Percentiles rank a stretch among this genome's conserved stretches.
Evolutionary conservation across 1,140 invertebrate genomes (phyloP).

Genomic region (Vanessa tameamea): DNA sequence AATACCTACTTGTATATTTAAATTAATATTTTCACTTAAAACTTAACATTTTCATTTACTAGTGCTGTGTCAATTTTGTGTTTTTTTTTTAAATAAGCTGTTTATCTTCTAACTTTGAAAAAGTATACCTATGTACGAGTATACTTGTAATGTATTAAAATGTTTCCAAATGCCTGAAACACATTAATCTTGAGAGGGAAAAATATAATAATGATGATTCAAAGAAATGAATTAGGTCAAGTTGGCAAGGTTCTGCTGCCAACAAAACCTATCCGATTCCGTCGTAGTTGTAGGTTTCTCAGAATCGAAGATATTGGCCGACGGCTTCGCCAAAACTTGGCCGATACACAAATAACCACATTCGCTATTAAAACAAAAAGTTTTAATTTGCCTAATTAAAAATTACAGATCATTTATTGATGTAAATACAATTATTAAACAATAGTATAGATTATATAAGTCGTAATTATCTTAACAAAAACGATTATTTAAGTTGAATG

Average conservation of each 20-base stretch:
- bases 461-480: too few species aligned
- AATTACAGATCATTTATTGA: not conserved
- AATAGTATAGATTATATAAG: too few species aligned
- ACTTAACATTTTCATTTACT: too few species aligned
- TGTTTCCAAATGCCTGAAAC: not conserved
- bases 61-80: too few species aligned
- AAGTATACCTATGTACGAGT: too few species aligned
- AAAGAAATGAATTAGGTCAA: conserved; percentile 28
- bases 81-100: too few species aligned
- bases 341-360: conserved; percentile 12
- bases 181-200: not conserved
- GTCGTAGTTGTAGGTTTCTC: conserved; percentile 19
- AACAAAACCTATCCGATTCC: conserved; percentile 27
- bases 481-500: too few species aligned
- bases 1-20: too few species aligned
- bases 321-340: conserved; percentile 22
- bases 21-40: too few species aligned
- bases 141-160: too few species aligned
- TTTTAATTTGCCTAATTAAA: not conserved
- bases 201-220: conserved; percentile 19
- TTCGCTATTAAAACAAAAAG: not conserved
- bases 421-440: too few species aligned
- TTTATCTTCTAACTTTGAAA: too few species aligned
- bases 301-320: conserved; percentile 24
- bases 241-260: conserved; percentile 25